Conservation (phyloP, 35 echinoderm and acorn worm genomes). For the Ophiothrix spiculata region DNA sequence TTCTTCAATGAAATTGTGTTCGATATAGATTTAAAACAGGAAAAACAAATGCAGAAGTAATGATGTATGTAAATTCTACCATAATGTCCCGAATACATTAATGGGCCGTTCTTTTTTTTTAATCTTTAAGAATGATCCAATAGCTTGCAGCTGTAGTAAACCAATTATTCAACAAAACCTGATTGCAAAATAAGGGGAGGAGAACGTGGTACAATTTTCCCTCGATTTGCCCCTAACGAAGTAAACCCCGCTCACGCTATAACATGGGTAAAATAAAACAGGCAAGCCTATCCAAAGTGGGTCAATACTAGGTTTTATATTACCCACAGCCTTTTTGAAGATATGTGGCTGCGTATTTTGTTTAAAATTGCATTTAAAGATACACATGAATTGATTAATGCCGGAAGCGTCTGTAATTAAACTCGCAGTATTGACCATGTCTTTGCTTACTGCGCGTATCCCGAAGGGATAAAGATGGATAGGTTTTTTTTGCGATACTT, state of each 20-base stretch:
- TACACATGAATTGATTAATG: slow-evolving; percentile 5
- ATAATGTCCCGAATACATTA: not conserved
- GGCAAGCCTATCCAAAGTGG: not conserved
- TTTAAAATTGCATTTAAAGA: slow-evolving; percentile 15
- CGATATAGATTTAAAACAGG: not conserved
- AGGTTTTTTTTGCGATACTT: too few relatives aligned
- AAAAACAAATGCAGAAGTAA: not conserved
- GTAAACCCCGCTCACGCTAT: too few relatives aligned
- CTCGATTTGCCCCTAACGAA: too few relatives aligned
- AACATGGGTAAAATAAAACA: slow-evolving; percentile 1
- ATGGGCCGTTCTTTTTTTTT: not conserved
- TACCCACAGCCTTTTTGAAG: not conserved
- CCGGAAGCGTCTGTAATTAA: not conserved
- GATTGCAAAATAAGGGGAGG: not conserved
- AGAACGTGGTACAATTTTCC: not conserved
- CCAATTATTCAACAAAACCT: not conserved
- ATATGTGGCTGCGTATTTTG: not conserved
- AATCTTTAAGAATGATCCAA: too few relatives aligned
- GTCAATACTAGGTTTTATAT: not conserved
- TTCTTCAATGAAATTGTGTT: too few relatives aligned
- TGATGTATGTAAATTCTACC: not conserved
- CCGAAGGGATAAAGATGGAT: not conserved
- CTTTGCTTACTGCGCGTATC: not conserved
- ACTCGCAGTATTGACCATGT: slow-evolving; percentile 5
- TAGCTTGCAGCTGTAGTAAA: not conserved